Evolutionary conservation across 2,888 invertebrate genomes (phyloP).

Genomic region (Phlogophora meticulosa): DNA sequence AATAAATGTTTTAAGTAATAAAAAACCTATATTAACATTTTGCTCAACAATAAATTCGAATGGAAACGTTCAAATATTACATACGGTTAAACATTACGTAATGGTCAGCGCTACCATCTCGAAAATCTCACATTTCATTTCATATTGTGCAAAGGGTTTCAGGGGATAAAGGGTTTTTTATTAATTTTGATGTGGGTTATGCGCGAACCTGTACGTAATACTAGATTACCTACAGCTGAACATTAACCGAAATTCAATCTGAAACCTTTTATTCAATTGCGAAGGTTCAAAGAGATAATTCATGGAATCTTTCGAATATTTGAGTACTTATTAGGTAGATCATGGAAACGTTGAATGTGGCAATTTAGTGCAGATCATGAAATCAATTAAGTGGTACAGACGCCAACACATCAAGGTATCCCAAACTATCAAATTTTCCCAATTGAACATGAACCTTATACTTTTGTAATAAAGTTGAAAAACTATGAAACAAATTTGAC

Average conservation of each 20-base stretch:
- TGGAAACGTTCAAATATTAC: neutral
- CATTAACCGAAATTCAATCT: constrained; percentile 20
- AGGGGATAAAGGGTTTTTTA: constrained; percentile 30
- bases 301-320: neutral
- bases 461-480: too few relatives aligned
- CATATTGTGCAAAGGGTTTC: constrained; percentile 21
- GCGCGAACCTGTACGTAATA: constrained; percentile 28
- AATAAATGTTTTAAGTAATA: too few relatives aligned
- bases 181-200: constrained; percentile 46
- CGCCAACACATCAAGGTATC: too few relatives aligned
- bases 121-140: constrained; percentile 45
- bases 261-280: constrained; percentile 34
- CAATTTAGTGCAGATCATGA: neutral
- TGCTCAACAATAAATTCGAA: constrained; percentile 7
- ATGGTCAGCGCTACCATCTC: neutral
- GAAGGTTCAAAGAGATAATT: neutral
- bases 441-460: too few relatives aligned
- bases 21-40: too few relatives aligned
- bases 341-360: too few relatives aligned
- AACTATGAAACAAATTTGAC: too few relatives aligned
- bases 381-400: neutral
- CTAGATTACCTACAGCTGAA: constrained; percentile 15
- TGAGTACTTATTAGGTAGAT: too few relatives aligned
- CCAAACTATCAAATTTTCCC: too few relatives aligned
- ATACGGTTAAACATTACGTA: constrained; percentile 11